Conservation (phyloP, 2,888 invertebrate species). For the Rhogogaster chlorosoma region DNA sequence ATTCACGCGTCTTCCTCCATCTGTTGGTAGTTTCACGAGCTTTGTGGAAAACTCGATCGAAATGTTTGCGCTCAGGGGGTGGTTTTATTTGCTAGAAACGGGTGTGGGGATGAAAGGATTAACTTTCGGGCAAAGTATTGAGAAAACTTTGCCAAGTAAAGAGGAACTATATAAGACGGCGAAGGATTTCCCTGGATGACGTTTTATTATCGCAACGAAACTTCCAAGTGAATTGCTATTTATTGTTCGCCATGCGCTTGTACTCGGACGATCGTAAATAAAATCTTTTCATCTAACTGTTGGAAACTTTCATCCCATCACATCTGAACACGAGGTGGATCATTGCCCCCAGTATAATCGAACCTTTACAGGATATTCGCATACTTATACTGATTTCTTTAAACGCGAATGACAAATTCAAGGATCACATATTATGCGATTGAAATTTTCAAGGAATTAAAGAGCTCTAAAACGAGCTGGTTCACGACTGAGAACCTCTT, state of each 20-base stretch:
- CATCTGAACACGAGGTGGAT: neutral
- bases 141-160: slow-evolving; percentile 29
- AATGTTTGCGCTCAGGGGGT: neutral
- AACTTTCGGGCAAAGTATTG: slow-evolving; percentile 22
- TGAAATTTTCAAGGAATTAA: neutral
- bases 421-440: neutral
- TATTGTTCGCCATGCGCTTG: slow-evolving; percentile 12
- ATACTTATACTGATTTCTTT: neutral
- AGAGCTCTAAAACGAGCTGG: neutral
- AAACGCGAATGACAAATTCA: neutral
- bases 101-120: slow-evolving; percentile 31
- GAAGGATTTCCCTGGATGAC: slow-evolving; percentile 4
- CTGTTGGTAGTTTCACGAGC: slow-evolving; percentile 24
- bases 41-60: slow-evolving; percentile 8
- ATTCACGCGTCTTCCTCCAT: slow-evolving; percentile 30
- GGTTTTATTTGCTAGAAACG: slow-evolving; percentile 20
- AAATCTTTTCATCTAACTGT: slow-evolving; percentile 23
- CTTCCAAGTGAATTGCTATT: slow-evolving; percentile 14
- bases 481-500: neutral
- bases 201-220: slow-evolving; percentile 25
- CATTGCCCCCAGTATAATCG: neutral
- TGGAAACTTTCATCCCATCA: slow-evolving; percentile 3
- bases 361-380: neutral
- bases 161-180: neutral
- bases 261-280: slow-evolving; percentile 8